phyloP scores from a whole-genome alignment of 2,888 invertebrate species.

The Standfussiana lucernea region DNA sequence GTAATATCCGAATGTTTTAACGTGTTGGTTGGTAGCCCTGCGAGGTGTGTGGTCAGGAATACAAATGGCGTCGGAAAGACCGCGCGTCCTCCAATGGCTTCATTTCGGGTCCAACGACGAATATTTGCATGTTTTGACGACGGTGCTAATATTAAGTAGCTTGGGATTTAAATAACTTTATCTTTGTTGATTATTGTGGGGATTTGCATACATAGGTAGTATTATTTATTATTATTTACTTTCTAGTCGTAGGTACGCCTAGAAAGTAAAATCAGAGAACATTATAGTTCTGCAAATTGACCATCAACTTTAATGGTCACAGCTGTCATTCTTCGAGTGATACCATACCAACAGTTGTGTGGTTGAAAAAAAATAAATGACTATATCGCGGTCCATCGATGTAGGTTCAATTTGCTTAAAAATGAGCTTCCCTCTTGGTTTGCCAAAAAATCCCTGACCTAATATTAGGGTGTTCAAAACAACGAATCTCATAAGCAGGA shows the following conservation, averaged over 20 bases:
- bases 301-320: background rate
- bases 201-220: constrained; percentile 21
- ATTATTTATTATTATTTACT: no score
- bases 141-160: constrained; percentile 50
- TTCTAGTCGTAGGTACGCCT: background rate
- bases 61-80: constrained; percentile 57
- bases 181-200: constrained; percentile 24
- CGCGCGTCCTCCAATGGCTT: constrained; percentile 48
- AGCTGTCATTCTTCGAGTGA: background rate
- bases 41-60: constrained; percentile 61
- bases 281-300: background rate
- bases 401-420: background rate
- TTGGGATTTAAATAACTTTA: constrained; percentile 41
- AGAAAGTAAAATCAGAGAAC: background rate
- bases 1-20: constrained; percentile 41
- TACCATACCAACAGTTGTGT: background rate
- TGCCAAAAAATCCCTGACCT: background rate
- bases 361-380: background rate
- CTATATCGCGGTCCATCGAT: background rate
- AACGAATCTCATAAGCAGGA: background rate
- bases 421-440: background rate
- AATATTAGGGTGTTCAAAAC: background rate
- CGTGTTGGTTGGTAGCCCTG: constrained; percentile 51
- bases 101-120: constrained; percentile 50
- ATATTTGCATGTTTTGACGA: constrained; percentile 65